Conservation (phyloP, 2,797 vertebrate genomes). For the Pteronotus mesoamericanus region DNA sequence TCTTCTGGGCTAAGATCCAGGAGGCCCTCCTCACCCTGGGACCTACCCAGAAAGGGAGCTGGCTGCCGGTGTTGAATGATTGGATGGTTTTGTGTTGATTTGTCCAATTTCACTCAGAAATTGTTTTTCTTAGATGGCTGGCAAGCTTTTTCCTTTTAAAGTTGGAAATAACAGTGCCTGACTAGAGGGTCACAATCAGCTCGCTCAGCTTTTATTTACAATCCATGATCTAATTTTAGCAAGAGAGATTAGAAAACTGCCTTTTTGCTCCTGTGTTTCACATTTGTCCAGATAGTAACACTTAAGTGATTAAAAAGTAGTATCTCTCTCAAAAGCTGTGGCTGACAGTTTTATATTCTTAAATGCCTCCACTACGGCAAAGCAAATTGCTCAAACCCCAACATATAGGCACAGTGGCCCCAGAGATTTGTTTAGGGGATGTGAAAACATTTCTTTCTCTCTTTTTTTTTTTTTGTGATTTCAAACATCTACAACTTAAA, state of each 20-base stretch:
- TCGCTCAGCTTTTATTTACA: background rate
- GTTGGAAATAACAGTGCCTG: background rate
- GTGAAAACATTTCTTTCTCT: background rate
- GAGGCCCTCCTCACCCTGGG: background rate
- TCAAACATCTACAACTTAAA: background rate
- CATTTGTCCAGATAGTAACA: background rate
- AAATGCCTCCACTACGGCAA: background rate
- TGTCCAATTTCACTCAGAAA: background rate
- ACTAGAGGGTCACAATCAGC: background rate
- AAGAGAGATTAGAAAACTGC: background rate
- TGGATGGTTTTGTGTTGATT: background rate
- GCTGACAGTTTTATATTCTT: background rate
- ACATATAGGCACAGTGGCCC: background rate
- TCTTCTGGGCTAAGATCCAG: background rate
- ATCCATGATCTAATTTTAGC: background rate
- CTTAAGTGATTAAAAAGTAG: background rate
- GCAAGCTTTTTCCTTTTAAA: conserved; percentile 20
- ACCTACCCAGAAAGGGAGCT: background rate
- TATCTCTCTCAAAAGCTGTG: background rate
- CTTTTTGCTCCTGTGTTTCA: background rate
- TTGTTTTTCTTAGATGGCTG: background rate
- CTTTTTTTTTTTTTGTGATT: background rate
- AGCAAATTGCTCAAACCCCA: background rate
- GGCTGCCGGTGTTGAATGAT: background rate
- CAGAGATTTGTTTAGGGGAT: background rate